Percentiles rank a stretch among this genome's conserved stretches.
Conservation (phyloP, 2,888 invertebrate genomes). For the Pandemis heparana region DNA sequence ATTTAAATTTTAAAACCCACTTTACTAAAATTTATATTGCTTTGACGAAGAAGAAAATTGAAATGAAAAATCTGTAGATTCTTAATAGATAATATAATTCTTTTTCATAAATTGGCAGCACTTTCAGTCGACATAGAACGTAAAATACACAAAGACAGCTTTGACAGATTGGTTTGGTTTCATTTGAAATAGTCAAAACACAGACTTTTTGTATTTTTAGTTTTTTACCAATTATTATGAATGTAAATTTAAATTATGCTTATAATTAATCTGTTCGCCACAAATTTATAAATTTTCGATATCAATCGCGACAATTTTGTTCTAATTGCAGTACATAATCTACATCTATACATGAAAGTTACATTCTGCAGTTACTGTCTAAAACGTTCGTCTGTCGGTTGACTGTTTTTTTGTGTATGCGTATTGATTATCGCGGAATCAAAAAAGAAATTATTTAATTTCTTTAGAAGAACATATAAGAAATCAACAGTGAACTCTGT, state of each 20-base stretch:
- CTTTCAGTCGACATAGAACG: neutral
- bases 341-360: constrained; percentile 40
- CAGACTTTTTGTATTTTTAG: too few relatives aligned
- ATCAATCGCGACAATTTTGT: too few relatives aligned
- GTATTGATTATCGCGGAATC: constrained; percentile 42
- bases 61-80: neutral
- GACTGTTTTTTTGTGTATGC: constrained; percentile 42
- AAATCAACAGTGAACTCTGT: constrained; percentile 30
- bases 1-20: neutral
- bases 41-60: too few relatives aligned
- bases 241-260: too few relatives aligned
- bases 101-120: neutral
- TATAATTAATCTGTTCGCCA: too few relatives aligned
- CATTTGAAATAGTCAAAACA: too few relatives aligned
- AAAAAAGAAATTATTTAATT: constrained; percentile 26
- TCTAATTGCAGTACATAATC: too few relatives aligned
- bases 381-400: constrained; percentile 29
- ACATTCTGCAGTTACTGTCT: constrained; percentile 42
- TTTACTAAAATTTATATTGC: neutral
- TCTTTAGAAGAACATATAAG: constrained; percentile 18
- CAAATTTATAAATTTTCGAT: too few relatives aligned
- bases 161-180: neutral
- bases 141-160: neutral
- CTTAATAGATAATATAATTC: too few relatives aligned
- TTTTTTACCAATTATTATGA: too few relatives aligned